Evolutionary conservation across 2,888 invertebrate species (phyloP), one percentile per base, ranked within the genome.

Genomic region (Hydraecia micacea): DNA sequence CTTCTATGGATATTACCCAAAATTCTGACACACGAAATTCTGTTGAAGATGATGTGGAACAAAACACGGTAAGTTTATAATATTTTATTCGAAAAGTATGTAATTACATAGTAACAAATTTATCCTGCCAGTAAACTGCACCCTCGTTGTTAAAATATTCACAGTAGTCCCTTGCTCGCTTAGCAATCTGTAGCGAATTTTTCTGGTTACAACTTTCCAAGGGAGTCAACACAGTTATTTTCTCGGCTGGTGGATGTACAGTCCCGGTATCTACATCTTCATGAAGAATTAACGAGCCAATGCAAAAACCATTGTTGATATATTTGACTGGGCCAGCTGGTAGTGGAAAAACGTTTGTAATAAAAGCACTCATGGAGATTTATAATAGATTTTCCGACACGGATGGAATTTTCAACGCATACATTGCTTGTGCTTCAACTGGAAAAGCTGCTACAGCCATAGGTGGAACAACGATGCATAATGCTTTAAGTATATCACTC

Each of bases 101-200:
- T 67, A 46, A 66, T 66, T 66, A 66, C 66, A 42, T 66, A 66
- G 42, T 72, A 67, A 78, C 73, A 60, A 78, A 62, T 79, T 75
- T 79, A 65, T 79, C 75, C 65, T 79, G 79, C 79, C 75, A 79
- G 71, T 63, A 62, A 77, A 77, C 73, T 77, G 73, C 77, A 73
- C 77, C 72, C 67, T 77, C 77, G 67, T 77, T 77, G 67, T 77
- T 66, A 66, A 66, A 66, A 66, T 66, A 66, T 66, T 66, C 66
- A 66, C 66, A 66, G 66, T 66, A 66, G 66, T 66, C 66, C 66
- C 66, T 66, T 66, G 66, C 66, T 79, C 66, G 79, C 66, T 79
- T 79, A 52, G 79, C 75, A 60, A 75, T 75, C 39, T 75, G 49
- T 55, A 79, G 78, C 69, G 78, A 79, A 71, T 79, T 79, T 75